phyloP scores from a whole-genome alignment of 1,140 invertebrate genomes.

The Lucilia sericata region DNA sequence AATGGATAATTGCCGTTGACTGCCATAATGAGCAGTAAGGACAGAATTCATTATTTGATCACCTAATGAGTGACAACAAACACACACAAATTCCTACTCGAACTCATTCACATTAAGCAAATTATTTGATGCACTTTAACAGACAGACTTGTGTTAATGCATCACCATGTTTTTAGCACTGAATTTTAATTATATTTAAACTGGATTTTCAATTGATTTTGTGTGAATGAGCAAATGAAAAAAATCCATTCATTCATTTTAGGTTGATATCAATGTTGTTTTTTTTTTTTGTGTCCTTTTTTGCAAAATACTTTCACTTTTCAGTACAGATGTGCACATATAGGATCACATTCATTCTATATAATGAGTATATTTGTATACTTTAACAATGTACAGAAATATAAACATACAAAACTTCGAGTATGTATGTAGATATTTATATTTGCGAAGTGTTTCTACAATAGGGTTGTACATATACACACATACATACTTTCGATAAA shows the following conservation, averaged over 20 bases:
- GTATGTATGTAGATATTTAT: too few species aligned
- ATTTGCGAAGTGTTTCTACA: too few species aligned
- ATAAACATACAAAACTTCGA: background rate
- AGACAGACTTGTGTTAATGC: background rate
- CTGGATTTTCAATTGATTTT: constrained; percentile 24
- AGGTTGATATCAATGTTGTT: background rate
- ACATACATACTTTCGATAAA: too few species aligned
- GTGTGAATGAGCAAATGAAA: background rate
- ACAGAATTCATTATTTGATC: background rate
- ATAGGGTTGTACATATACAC: too few species aligned
- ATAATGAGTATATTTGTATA: constrained; percentile 11
- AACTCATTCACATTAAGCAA: background rate
- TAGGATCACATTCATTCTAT: background rate
- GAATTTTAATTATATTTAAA: constrained; percentile 19
- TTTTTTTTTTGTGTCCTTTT: background rate
- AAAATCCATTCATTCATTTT: background rate
- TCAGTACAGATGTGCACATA: background rate
- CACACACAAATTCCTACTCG: background rate
- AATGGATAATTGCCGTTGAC: background rate
- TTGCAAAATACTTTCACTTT: background rate
- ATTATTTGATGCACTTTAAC: background rate
- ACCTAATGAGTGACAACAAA: background rate
- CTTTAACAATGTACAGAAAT: background rate
- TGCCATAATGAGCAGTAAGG: background rate
- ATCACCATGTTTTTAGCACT: constrained; percentile 1